Base-by-base conservation (phyloP, 1,140 invertebrate species). In the Bicyclus anynana region DNA sequence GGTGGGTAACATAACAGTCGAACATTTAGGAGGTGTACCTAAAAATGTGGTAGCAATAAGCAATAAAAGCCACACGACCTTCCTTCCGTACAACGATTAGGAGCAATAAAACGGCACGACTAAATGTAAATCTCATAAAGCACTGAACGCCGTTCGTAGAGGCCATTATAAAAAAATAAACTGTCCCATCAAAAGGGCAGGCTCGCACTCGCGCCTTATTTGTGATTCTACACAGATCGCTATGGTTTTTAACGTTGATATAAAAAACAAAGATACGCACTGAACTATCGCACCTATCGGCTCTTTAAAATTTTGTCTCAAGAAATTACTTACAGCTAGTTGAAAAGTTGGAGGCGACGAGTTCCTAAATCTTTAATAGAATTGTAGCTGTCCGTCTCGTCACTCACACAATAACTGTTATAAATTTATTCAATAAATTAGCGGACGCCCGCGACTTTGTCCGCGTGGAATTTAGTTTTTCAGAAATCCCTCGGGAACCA, bases 101-200 rank as follows among this genome's bases (percentile, higher is more conserved):
- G 53, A 48, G 59, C 76, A 75, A 82, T 82, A 82, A 84, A 82
- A 78, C 58, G 68, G 69, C 67, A 80, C 74, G 76, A 73, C 62
- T 71, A 74, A 82, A 84, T 84, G 77, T 84, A 84, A 84, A 77
- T 81, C 77, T 73, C 78, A 74, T 83, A 80, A 81, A 72, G 68
- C 64, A 68, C 60, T 74, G 62, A 72, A 62, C 47, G 60, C 72
- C 72, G 68, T 72, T 72, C 50, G 68, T 62, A 52, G 51, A 55
- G 56, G 75, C 76, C 74, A 72, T 84, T 84, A 79, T 67, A 70
- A 83, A 80, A 77, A 82, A 77, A 77, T 77, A 80, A 85, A 85
- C 71, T 87, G 84, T 87, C 82, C 78, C 81, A 82, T 83, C 73
- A 77, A 82, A 73, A 78, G 72, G 72, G 71, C 77, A 70, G 67